Conservation (phyloP, 35 echinoderm and acorn worm genomes). For the Lytechinus variegatus region DNA sequence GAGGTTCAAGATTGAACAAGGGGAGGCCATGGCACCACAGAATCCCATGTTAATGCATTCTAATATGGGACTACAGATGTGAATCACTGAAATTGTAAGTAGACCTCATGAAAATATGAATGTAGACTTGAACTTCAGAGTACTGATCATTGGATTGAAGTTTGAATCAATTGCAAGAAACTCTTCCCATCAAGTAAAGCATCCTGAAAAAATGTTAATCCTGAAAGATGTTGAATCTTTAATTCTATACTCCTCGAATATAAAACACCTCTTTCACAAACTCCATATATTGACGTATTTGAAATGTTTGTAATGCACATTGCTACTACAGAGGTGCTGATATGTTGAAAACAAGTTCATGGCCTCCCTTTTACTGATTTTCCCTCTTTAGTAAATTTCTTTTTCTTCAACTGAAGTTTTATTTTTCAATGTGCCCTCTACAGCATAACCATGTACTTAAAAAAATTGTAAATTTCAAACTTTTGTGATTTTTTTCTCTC, state of each 20-base stretch:
- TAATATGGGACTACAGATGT: constrained; percentile 21
- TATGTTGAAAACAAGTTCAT: too few relatives aligned
- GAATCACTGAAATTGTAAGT: neutral
- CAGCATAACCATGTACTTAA: too few relatives aligned
- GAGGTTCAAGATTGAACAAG: constrained; percentile 28
- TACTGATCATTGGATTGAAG: neutral
- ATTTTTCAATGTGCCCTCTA: too few relatives aligned
- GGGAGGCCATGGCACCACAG: constrained; percentile 17
- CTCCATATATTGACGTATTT: too few relatives aligned
- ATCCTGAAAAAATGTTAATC: neutral
- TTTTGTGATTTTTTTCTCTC: too few relatives aligned
- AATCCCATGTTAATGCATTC: neutral
- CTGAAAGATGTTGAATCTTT: neutral
- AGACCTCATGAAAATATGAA: neutral
- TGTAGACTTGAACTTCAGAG: neutral
- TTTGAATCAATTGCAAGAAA: neutral
- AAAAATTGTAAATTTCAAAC: too few relatives aligned
- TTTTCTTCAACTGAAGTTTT: too few relatives aligned
- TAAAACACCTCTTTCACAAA: neutral
- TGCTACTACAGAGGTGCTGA: too few relatives aligned
- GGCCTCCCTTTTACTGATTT: too few relatives aligned
- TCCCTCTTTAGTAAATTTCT: too few relatives aligned
- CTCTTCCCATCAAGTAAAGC: neutral
- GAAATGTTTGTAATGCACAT: too few relatives aligned
- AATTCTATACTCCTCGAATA: neutral